These are phyloP conservation scores for Thermophis baileyi DNA, from an alignment of 2,113 vertebrate genomes.

Conservation along the genomic window DNA sequence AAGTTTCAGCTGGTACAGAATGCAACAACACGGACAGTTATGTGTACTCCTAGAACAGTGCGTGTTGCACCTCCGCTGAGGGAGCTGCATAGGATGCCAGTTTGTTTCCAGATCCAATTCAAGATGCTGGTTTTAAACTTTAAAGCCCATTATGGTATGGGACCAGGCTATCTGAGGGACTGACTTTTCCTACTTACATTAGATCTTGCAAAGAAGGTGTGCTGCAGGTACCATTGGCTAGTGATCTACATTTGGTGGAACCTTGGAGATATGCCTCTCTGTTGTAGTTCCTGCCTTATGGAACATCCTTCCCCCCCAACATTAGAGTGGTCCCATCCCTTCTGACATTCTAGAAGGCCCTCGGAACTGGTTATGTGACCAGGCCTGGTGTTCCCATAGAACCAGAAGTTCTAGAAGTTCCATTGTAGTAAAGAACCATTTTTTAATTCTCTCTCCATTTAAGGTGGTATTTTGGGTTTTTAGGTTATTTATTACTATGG, in stretches of 20 bases:
- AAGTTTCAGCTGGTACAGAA: neutral
- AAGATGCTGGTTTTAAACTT: neutral
- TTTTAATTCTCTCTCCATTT: neutral
- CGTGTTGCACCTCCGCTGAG: neutral
- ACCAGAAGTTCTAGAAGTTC: neutral
- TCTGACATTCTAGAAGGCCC: neutral
- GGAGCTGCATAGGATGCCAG: neutral
- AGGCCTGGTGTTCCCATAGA: neutral
- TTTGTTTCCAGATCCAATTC: neutral
- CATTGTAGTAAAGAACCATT: neutral
- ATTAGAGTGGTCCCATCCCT: neutral
- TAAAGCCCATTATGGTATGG: neutral
- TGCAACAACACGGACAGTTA: neutral
- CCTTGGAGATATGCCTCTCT: neutral
- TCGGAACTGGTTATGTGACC: neutral
- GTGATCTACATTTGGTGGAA: neutral
- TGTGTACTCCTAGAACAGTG: neutral
- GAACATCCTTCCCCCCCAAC: neutral
- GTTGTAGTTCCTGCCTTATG: neutral
- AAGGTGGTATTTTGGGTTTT: neutral
- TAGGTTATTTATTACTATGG: neutral
- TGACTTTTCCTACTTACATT: neutral
- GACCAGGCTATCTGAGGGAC: neutral
- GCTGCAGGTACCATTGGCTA: neutral
- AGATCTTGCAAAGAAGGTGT: neutral